Percentiles rank a stretch among this genome's conserved stretches.
phyloP scores from a whole-genome alignment of 2,888 invertebrate species.

The Ethmia dodecea region DNA sequence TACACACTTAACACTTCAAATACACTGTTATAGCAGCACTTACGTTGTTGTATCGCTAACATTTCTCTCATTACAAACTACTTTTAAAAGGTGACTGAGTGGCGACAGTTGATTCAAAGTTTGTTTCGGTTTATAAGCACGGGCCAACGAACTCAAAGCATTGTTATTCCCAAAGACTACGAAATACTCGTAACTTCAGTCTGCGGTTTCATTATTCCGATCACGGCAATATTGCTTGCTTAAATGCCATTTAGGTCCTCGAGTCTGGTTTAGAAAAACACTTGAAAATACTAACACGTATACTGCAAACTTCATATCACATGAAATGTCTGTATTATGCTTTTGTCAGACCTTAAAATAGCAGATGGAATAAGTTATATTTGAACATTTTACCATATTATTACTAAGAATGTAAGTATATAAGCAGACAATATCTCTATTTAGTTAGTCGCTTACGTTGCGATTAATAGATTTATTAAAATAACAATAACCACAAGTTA shows the following conservation, averaged over 20 bases:
- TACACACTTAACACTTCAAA: background rate
- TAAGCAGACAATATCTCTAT: too few relatives aligned
- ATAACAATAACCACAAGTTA: too few relatives aligned
- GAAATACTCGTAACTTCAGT: slow-evolving; percentile 39
- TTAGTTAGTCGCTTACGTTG: too few relatives aligned
- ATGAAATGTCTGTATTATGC: too few relatives aligned
- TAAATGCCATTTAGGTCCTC: slow-evolving; percentile 44
- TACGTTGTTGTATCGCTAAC: background rate
- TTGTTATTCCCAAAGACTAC: slow-evolving; percentile 69
- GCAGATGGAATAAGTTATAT: too few relatives aligned
- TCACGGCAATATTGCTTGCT: slow-evolving; percentile 50
- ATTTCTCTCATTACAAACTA: slow-evolving; percentile 29
- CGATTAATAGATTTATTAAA: too few relatives aligned
- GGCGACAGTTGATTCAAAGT: slow-evolving; percentile 24
- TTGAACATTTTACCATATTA: too few relatives aligned
- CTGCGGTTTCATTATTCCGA: slow-evolving; percentile 50
- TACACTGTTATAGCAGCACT: background rate
- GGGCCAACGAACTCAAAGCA: slow-evolving; percentile 66
- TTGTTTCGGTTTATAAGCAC: slow-evolving; percentile 54
- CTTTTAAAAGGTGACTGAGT: slow-evolving; percentile 44
- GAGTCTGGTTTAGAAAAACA: background rate
- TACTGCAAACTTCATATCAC: too few relatives aligned
- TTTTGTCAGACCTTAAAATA: too few relatives aligned
- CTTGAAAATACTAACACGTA: too few relatives aligned
- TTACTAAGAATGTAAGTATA: too few relatives aligned